These are phyloP conservation scores for Scaptomyza pallida DNA, from an alignment of 1,140 invertebrate genomes.

Conservation along the genomic window DNA sequence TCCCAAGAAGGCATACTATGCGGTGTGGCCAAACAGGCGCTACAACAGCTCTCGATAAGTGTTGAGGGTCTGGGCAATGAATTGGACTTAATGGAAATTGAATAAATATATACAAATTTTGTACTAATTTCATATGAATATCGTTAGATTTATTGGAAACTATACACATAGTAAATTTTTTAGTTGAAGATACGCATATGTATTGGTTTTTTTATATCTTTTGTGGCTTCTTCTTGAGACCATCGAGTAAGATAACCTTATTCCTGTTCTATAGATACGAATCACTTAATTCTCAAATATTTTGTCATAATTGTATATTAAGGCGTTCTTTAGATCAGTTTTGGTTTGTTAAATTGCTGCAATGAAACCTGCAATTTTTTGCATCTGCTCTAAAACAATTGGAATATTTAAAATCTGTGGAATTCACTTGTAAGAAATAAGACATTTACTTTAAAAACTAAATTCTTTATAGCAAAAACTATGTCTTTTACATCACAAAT, in stretches of 20 bases:
- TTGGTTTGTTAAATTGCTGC: conserved; percentile 17
- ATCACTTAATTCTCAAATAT: conserved; percentile 23
- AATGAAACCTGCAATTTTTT: conserved; percentile 11
- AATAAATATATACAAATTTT: conserved; percentile 50
- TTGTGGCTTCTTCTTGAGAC: conserved; percentile 13
- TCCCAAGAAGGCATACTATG: conserved; percentile 90
- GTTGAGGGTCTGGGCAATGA: conserved; percentile 85
- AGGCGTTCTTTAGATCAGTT: conserved; percentile 38
- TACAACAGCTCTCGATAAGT: conserved; percentile 87
- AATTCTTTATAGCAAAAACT: neutral
- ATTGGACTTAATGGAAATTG: conserved; percentile 51
- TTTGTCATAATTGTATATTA: conserved; percentile 42
- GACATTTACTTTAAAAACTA: neutral
- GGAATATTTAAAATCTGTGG: too few relatives aligned
- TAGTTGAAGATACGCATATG: conserved; percentile 21
- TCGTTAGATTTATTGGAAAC: conserved; percentile 47
- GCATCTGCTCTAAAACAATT: neutral
- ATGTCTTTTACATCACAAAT: conserved; percentile 13
- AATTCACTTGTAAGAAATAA: too few relatives aligned
- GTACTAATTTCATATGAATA: conserved; percentile 36
- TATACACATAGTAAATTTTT: conserved; percentile 15
- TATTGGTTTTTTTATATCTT: conserved; percentile 1
- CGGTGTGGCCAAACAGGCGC: conserved; percentile 86
- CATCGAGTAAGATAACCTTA: conserved; percentile 16
- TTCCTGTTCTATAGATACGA: conserved; percentile 28